Evolutionary conservation across 2,113 vertebrate genomes (phyloP).

Genomic region (Arizona elegans): DNA sequence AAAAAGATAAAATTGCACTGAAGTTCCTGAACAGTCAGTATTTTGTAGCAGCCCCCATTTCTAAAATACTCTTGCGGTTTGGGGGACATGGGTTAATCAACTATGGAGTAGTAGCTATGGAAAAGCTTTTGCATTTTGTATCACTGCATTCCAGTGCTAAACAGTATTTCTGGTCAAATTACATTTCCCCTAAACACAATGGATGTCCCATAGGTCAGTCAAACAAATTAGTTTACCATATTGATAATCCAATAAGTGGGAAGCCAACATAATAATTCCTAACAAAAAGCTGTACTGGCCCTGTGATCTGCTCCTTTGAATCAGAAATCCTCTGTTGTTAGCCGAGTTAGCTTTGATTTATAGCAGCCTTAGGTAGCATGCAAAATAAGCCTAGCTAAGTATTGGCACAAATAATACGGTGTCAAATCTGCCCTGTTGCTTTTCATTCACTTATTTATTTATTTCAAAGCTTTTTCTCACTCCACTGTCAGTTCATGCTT

Average conservation of each 20-base stretch:
- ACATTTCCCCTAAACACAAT: background rate
- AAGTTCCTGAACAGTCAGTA: background rate
- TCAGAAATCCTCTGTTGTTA: background rate
- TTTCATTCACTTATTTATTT: background rate
- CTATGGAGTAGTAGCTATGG: background rate
- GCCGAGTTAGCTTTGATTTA: background rate
- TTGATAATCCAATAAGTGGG: background rate
- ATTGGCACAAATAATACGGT: background rate
- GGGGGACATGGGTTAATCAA: background rate
- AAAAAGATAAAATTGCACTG: background rate
- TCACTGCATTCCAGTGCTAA: background rate
- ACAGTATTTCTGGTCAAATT: background rate
- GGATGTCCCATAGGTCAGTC: background rate
- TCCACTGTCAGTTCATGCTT: slow-evolving; percentile 1
- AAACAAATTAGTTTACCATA: background rate
- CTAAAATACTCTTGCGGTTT: background rate
- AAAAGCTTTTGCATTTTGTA: background rate
- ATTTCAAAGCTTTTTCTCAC: background rate
- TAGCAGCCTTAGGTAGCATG: background rate
- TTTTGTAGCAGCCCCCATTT: background rate
- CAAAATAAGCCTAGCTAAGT: background rate
- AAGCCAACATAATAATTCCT: slow-evolving; percentile 5
- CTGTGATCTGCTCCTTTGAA: background rate
- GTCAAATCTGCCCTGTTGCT: background rate
- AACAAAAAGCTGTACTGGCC: background rate